Evolutionary conservation across 2,797 vertebrate genomes (phyloP), one percentile per base, ranked within the genome.

Genomic region (Silurus lanzhouensis): DNA sequence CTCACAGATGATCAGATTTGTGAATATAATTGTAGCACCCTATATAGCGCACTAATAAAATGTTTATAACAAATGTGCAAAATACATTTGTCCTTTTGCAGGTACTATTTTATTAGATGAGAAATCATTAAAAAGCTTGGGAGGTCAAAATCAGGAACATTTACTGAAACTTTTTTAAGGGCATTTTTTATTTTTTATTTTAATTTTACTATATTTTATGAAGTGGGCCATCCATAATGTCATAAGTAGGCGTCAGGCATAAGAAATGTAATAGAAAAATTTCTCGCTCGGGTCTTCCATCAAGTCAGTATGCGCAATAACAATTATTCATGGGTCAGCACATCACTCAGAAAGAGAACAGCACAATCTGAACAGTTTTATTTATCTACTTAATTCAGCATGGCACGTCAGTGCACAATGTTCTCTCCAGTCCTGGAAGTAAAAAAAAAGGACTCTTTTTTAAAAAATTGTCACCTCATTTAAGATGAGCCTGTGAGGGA

Each of bases 241-340:
- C 44, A 22, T 14, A 63, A 7, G 46, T 7, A 75, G 17, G 31
- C 4, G n/a, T 63, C 46, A 15, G 1, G 20, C 20, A n/a, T 12
- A 2, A 46, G 60, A 63, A 79, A 79, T 63, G 7, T n/a, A 79
- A 9, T 8, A n/a, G 31, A 38, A 87, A 76, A 82, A 44, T 44
- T 71, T 68, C 55, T 87, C 25, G 58, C 58, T 85, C 81, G 55
- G 76, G 57, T 82, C 77, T 52, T 74, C 38, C 57, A 55, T n/a
- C 22, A 3, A 80, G 38, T 46, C 31, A 64, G 57, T 58, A 71
- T 10, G 14, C 52, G 60, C 81, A 57, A 57, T 70, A 87, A 81
- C 61, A 38, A 61, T 85, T 85, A 27, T 48, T 87, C 58, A 60
- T 83, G 57, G 63, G 68, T 88, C 75, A 44, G 27, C 46, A 44